Conservation (phyloP, 2,797 vertebrate species). For the Ispidina picta region DNA sequence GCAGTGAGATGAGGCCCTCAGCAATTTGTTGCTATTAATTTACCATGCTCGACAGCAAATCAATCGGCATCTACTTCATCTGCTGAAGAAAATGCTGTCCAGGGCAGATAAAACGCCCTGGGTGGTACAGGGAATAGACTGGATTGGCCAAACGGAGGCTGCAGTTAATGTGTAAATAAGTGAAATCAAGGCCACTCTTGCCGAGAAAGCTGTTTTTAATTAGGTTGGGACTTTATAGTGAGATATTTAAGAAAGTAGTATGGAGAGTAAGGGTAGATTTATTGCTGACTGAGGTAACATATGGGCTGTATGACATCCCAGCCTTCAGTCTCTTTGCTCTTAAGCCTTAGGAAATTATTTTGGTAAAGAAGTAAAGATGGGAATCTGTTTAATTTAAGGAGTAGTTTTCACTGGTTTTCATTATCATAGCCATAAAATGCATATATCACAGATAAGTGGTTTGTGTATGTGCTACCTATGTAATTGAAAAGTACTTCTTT, state of each 20-base stretch:
- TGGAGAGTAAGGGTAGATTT: conserved; percentile 70
- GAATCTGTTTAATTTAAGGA: conserved; percentile 65
- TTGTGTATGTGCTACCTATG: not conserved
- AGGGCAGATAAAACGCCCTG: conserved; percentile 84
- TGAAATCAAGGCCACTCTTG: conserved; percentile 82
- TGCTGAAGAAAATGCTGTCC: conserved; percentile 87
- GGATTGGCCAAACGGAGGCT: conserved; percentile 80
- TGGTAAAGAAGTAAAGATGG: conserved; percentile 14
- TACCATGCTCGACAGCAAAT: conserved; percentile 89
- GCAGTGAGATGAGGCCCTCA: conserved; percentile 85
- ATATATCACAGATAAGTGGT: not conserved
- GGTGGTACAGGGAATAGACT: conserved; percentile 77
- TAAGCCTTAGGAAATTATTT: conserved; percentile 69
- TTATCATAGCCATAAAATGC: not conserved
- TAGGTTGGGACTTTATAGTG: conserved; percentile 79
- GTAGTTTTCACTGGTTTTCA: conserved; percentile 21
- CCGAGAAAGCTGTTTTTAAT: conserved; percentile 85
- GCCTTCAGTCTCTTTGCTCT: conserved; percentile 49
- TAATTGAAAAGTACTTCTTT: not conserved
- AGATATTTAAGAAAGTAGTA: conserved; percentile 76
- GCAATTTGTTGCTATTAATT: conserved; percentile 91
- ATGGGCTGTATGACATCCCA: conserved; percentile 43
- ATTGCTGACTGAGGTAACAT: conserved; percentile 67
- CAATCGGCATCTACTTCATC: conserved; percentile 88
- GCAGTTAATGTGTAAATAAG: conserved; percentile 88